Conservation (phyloP, 2,888 invertebrate species). For the Scaeva pyrastri region DNA sequence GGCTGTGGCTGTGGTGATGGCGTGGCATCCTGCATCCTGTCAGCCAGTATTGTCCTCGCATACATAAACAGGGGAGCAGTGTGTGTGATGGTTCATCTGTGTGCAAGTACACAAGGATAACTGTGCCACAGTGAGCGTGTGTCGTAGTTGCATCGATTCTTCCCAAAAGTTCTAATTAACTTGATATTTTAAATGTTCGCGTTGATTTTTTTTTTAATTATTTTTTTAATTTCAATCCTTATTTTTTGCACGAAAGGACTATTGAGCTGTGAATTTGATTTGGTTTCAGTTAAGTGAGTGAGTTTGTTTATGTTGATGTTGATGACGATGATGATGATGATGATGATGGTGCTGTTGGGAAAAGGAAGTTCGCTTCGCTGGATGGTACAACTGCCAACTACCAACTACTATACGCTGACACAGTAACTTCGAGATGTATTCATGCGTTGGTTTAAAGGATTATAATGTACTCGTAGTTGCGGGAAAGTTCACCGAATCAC, state of each 20-base stretch:
- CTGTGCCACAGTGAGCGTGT: background rate
- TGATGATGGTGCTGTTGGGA: constrained; percentile 18
- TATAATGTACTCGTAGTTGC: constrained; percentile 32
- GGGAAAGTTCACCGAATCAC: constrained; percentile 63
- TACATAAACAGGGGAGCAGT: background rate
- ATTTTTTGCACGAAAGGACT: constrained; percentile 51
- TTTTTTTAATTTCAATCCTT: constrained; percentile 5
- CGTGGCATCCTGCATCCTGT: background rate
- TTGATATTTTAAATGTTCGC: constrained; percentile 57
- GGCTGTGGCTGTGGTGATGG: background rate
- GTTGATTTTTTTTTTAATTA: background rate
- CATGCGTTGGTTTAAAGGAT: constrained; percentile 61
- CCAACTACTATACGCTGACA: constrained; percentile 40
- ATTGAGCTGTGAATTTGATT: constrained; percentile 73
- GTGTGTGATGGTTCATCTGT: constrained; percentile 11
- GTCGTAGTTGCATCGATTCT: constrained; percentile 46
- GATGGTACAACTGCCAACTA: constrained; percentile 12
- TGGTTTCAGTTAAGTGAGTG: constrained; percentile 29
- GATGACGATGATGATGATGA: background rate
- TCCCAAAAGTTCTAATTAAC: constrained; percentile 69
- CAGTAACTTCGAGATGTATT: constrained; percentile 61
- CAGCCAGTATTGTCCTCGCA: background rate
- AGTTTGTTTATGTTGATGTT: constrained; percentile 13
- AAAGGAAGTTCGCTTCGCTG: constrained; percentile 48
- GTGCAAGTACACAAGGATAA: constrained; percentile 7